Conservation (phyloP, 2,113 vertebrate genomes). For the Phylloscopus trochiloides region DNA sequence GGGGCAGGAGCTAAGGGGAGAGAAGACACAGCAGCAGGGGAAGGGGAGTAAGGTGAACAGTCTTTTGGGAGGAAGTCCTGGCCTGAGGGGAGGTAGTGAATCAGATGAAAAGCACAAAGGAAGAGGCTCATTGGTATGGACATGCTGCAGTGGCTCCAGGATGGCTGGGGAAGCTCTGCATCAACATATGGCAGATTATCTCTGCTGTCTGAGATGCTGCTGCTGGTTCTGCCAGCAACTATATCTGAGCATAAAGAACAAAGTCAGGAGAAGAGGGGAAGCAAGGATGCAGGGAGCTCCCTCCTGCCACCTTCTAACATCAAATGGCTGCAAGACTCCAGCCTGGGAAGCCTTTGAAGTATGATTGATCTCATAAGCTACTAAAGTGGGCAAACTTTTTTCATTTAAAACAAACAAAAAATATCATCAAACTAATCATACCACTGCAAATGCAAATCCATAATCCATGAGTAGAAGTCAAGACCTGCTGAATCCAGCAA, state of each 20-base stretch:
- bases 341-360: neutral
- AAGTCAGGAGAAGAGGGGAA: neutral
- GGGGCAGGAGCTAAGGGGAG: neutral
- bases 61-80: neutral
- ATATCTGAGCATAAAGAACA: neutral
- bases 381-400: neutral
- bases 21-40: neutral
- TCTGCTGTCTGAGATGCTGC: neutral
- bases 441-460: neutral
- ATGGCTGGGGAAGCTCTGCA: neutral
- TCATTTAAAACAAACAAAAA: neutral
- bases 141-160: neutral
- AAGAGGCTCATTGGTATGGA: neutral
- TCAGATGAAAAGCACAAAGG: neutral
- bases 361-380: neutral
- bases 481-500: neutral
- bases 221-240: neutral
- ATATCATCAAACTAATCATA: neutral
- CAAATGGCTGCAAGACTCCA: neutral
- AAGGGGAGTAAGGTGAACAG: neutral
- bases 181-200: neutral
- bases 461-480: neutral
- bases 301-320: neutral
- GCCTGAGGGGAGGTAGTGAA: neutral
- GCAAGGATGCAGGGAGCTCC: neutral